Evolutionary conservation across 2,888 invertebrate species (phyloP), one percentile per base, ranked within the genome.

Genomic region (Anodontia alba): DNA sequence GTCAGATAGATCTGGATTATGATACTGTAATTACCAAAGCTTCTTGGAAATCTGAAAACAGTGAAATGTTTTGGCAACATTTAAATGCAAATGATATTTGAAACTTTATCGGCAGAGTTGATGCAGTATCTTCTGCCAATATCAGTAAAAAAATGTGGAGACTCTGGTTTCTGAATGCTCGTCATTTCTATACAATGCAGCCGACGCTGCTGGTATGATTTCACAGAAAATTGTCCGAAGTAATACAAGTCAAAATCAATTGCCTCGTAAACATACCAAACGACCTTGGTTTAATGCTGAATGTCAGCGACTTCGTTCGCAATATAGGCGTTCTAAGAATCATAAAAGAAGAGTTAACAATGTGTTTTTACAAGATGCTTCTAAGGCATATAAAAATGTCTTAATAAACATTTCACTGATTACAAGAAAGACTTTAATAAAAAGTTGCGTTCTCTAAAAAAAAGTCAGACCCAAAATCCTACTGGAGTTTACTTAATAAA

Each of bases 401-500:
- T 57, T n/a, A 57, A 57, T 26, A 57, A 26, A 26, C 57, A 57
- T 2, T 26, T 57, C 2, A 57, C 5, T 26, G 26, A 57, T 5
- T 57, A 26, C 15, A 57, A 57, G 7, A 23, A 57, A 12, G 57
- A 57, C 5, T 57, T 57, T 26, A 57, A 23, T 57, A 23, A 57
- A 26, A 57, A 57, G 29, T 15, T 57, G 29, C 23, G 29, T 26
- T 23, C 57, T 10, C 57, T 57, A 23, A 57, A 26, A 26, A n/a
- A n/a, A 57, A 57, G 10, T 57, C 57, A 8, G 57, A 57, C 26
- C 57, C 57, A 12, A 57, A 57, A 15, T 10, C 57, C 10, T 57
- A 57, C 26, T 57, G 57, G 57, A 57, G 15, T 57, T 57, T 57
- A 26, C 29, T 57, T 8, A 57, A 57, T 57, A 57, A 57, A 57